These are phyloP conservation scores for Aythya fuligula DNA, from an alignment of 2,797 vertebrate genomes.

Conservation along the genomic window DNA sequence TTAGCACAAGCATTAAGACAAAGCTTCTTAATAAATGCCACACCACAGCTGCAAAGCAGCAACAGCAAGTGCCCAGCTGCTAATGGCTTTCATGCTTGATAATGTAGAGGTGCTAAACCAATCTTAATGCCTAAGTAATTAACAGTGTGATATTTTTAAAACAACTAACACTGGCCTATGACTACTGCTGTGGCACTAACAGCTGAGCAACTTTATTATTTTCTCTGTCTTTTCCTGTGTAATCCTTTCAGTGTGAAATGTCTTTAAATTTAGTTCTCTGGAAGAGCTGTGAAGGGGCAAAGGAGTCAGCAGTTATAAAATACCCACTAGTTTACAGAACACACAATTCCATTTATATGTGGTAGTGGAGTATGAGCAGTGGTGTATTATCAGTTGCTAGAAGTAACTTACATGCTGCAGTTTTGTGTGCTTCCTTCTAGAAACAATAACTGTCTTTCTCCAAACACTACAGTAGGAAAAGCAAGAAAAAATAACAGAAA, in stretches of 20 bases:
- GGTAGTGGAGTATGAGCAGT: neutral
- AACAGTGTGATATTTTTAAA: conserved; percentile 36
- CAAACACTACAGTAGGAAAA: neutral
- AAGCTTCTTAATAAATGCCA: neutral
- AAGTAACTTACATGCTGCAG: conserved; percentile 5
- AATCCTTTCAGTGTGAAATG: conserved; percentile 21
- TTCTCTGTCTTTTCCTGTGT: conserved; percentile 17
- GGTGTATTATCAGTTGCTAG: neutral
- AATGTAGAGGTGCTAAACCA: neutral
- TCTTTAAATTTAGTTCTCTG: conserved; percentile 28
- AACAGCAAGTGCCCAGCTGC: neutral
- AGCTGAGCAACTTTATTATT: conserved; percentile 16
- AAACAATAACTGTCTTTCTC: neutral
- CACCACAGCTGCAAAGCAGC: conserved; percentile 15
- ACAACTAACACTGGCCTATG: conserved; percentile 29
- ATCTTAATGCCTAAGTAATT: conserved; percentile 47
- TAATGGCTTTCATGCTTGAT: neutral
- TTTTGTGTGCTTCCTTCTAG: neutral
- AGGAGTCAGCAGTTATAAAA: neutral
- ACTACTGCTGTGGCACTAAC: neutral
- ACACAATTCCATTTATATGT: neutral
- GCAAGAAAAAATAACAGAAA: neutral
- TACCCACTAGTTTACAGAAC: neutral
- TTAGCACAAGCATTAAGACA: neutral
- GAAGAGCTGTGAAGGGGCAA: neutral